Evolutionary conservation across 1,140 invertebrate genomes (phyloP).

Genomic region (Rhopalosiphum maidis): DNA sequence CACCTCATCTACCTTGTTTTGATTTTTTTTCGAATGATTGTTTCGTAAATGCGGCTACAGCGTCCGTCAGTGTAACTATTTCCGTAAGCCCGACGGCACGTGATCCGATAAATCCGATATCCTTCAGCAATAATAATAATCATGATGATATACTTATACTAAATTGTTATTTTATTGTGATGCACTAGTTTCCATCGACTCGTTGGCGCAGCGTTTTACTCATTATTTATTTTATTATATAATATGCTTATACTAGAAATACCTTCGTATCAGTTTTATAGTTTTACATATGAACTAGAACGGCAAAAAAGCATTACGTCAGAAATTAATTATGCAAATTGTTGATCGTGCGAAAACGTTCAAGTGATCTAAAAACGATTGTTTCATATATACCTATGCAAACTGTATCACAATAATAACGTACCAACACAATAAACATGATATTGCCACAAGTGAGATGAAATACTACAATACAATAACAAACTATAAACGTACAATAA

Average conservation of each 20-base stretch:
- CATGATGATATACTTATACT: not conserved
- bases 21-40: not conserved
- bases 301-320: not conserved
- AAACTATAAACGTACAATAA: not conserved
- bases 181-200: not conserved
- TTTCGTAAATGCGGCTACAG: not conserved
- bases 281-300: not conserved
- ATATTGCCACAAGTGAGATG: not conserved
- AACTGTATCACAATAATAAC: not conserved
- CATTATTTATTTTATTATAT: not conserved
- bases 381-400: not conserved
- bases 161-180: not conserved
- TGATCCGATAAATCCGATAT: not conserved
- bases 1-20: not conserved
- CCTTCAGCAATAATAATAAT: not conserved
- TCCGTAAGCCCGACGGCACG: not conserved
- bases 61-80: not conserved
- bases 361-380: not conserved
- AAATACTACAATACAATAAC: not conserved
- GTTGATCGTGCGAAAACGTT: not conserved
- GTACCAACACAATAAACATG: not conserved
- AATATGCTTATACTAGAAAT: not conserved
- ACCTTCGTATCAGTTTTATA: not conserved
- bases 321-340: not conserved
- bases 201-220: not conserved